phyloP scores from a whole-genome alignment of 1,140 invertebrate species.

The Pemphigus obesinymphae region DNA sequence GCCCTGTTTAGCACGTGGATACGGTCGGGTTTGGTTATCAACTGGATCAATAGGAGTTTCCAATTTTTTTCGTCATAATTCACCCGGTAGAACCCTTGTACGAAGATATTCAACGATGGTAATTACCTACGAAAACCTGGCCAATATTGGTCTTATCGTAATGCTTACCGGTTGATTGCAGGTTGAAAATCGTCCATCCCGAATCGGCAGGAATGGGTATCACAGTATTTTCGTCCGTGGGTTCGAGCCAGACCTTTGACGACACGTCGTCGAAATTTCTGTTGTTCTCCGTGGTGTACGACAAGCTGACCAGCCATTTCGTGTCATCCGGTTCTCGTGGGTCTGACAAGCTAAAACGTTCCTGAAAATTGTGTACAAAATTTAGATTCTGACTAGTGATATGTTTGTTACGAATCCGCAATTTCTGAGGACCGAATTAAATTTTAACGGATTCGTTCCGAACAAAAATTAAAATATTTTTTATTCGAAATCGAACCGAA shows the following conservation, averaged over 20 bases:
- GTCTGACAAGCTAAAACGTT: slow-evolving; percentile 48
- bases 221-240: slow-evolving; percentile 46
- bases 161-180: slow-evolving; percentile 64
- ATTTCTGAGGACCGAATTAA: no score
- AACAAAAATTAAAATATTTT: no score
- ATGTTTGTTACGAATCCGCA: no score
- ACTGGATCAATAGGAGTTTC: slow-evolving; percentile 55
- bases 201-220: slow-evolving; percentile 52
- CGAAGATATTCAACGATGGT: background rate
- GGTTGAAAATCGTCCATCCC: slow-evolving; percentile 73
- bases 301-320: slow-evolving; percentile 79
- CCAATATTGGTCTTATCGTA: background rate
- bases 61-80: slow-evolving; percentile 70
- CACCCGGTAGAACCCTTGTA: slow-evolving; percentile 60
- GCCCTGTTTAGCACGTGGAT: slow-evolving; percentile 63
- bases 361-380: slow-evolving; percentile 2
- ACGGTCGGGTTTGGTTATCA: slow-evolving; percentile 58
- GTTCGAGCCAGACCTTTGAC: slow-evolving; percentile 67
- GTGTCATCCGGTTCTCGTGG: slow-evolving; percentile 48
- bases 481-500: no score
- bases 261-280: slow-evolving; percentile 63
- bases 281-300: slow-evolving; percentile 62
- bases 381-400: no score
- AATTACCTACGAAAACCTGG: no score
- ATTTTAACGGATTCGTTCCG: no score